Evolutionary conservation across 2,797 vertebrate species (phyloP).

Genomic region (Percopsis omiscomaycus): DNA sequence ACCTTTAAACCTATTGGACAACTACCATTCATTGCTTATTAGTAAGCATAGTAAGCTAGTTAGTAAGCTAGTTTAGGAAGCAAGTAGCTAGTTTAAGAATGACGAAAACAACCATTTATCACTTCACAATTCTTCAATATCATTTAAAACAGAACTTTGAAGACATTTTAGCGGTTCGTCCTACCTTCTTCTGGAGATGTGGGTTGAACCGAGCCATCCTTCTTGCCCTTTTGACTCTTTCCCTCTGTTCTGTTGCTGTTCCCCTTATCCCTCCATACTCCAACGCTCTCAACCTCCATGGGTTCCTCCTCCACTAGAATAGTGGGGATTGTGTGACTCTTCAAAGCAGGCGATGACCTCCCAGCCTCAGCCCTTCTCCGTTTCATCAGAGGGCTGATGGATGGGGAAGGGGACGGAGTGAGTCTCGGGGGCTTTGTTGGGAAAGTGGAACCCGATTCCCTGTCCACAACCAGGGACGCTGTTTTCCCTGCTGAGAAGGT

Average conservation of each 20-base stretch:
- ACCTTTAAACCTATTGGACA: too few relatives aligned
- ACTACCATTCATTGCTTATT: neutral
- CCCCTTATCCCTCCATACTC: constrained; percentile 20
- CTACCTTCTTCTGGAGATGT: constrained; percentile 85
- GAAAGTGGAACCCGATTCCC: constrained; percentile 31
- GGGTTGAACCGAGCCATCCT: constrained; percentile 42
- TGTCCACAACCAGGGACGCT: constrained; percentile 22
- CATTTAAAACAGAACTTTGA: neutral
- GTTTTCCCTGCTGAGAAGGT: constrained; percentile 31
- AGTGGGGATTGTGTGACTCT: constrained; percentile 55
- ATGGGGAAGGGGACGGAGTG: constrained; percentile 40
- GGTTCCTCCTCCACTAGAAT: constrained; percentile 70
- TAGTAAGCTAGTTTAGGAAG: too few relatives aligned
- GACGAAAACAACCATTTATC: too few relatives aligned
- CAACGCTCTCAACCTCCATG: constrained; percentile 50
- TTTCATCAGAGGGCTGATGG: constrained; percentile 59
- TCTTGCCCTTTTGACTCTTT: constrained; percentile 47
- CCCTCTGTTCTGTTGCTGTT: constrained; percentile 24
- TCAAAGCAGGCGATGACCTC: constrained; percentile 28
- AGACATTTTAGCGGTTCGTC: neutral
- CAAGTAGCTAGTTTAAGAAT: too few relatives aligned
- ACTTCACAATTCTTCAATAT: too few relatives aligned
- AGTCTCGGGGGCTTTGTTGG: constrained; percentile 62
- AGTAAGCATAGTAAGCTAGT: neutral
- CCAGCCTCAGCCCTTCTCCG: constrained; percentile 71